Evolutionary conservation across 2,797 vertebrate genomes (phyloP), one percentile per base, ranked within the genome.

Genomic region (Cottoperca gobio): DNA sequence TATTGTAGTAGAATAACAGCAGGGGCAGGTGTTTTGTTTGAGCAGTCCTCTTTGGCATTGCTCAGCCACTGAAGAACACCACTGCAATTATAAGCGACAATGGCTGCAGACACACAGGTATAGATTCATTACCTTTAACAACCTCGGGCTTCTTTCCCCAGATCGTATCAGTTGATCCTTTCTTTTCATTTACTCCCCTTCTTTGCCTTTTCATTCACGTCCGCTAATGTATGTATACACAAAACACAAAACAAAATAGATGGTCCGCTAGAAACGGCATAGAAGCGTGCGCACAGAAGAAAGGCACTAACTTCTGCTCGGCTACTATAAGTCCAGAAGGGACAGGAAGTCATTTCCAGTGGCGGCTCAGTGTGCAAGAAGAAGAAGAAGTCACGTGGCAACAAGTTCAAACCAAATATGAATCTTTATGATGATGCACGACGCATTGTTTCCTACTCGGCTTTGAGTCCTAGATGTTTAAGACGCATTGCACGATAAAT

Each of bases 81-180:
- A 73, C 88, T 90, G 94, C 95, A 96, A 96, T 97, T 97, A 96
- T 90, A 95, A 91, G 90, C 91, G 90, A 95, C 94, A 96, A 96
- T 93, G 89, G 93, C 82, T 84, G 86, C 73, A 55, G 86, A 93
- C 89, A 92, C 89, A 90, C 88, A 91, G 91, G 93, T 95, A 93
- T 92, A 94, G 93, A 96, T 96, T 96, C 94, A 95, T 96, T 95
- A 95, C 93, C 92, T 94, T 95, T 93, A 95, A 94, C 94, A 95
- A 92, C 92, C 93, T 89, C 90, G 76, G 92, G 93, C 80, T 77
- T 91, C 93, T 94, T 90, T 92, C 86, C 83, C 28, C 69, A 52
- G 73, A 82, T 87, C 70, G 67, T 55, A 78, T 83, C 82, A 76
- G 55, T 28, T 37, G 16, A 64, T 71, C 49, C 92, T 94, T 90